These are phyloP conservation scores for Trichomalopsis sarcophagae DNA, from an alignment of 1,140 invertebrate genomes.

Conservation along the genomic window DNA sequence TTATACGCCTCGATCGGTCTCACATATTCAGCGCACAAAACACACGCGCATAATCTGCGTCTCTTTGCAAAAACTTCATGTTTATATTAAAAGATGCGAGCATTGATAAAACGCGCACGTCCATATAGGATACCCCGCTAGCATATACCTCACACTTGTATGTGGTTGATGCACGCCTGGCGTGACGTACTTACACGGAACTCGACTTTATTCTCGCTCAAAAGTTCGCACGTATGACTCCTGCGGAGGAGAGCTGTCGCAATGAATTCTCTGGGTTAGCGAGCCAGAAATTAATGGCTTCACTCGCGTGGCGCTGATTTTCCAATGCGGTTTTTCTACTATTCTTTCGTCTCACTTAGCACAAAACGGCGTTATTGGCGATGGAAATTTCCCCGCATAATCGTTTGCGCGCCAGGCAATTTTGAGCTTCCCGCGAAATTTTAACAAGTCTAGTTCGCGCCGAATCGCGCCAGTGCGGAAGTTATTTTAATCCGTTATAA, in stretches of 20 bases:
- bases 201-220: neutral
- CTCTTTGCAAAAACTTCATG: too few species aligned
- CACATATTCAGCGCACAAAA: too few species aligned
- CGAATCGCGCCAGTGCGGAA: too few species aligned
- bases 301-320: neutral
- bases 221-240: neutral
- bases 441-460: too few species aligned
- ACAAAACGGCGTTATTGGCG: neutral
- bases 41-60: too few species aligned
- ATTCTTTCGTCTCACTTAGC: neutral
- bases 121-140: neutral
- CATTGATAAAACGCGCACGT: too few species aligned
- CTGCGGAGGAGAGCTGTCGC: neutral
- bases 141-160: neutral
- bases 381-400: too few species aligned
- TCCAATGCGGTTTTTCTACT: neutral
- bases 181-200: neutral
- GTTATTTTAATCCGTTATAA: neutral
- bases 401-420: too few species aligned
- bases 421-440: too few species aligned
- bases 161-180: neutral
- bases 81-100: too few species aligned
- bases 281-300: neutral
- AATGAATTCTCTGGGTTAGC: neutral
- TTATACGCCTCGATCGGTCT: too few species aligned